These are phyloP conservation scores for Ptychochromis oligacanthus DNA, from an alignment of 2,113 vertebrate genomes.

Conservation along the genomic window DNA sequence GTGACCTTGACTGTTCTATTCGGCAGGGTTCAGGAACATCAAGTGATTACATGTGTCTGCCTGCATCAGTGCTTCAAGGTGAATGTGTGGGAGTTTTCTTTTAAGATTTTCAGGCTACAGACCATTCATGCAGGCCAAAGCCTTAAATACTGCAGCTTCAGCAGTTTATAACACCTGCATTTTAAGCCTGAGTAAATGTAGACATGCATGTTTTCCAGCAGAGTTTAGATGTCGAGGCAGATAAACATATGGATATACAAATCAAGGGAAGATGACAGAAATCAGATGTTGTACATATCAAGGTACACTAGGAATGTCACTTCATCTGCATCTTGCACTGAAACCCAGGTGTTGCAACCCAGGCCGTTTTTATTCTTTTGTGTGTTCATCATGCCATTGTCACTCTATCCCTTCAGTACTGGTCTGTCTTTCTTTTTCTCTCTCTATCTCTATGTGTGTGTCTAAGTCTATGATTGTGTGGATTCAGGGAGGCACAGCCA, in stretches of 20 bases:
- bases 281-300: not conserved
- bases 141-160: not conserved
- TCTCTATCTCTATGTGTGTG: not conserved
- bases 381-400: not conserved
- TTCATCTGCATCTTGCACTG: not conserved
- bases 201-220: not conserved
- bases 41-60: constrained; percentile 35
- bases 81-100: constrained; percentile 44
- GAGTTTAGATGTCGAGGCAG: not conserved
- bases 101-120: not conserved
- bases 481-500: not conserved
- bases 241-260: not conserved
- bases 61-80: constrained; percentile 41
- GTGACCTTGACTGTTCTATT: constrained; percentile 46
- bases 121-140: not conserved
- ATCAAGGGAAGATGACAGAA: not conserved
- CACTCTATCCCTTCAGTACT: not conserved
- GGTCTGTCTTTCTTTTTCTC: not conserved
- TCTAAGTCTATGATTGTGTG: not conserved
- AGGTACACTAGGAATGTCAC: not conserved
- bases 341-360: not conserved
- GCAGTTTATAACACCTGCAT: constrained; percentile 6
- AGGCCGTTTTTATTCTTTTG: not conserved
- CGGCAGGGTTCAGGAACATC: not conserved
- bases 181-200: constrained; percentile 44